Evolutionary conservation across 2,113 vertebrate genomes (phyloP).

Genomic region (Aptenodytes patagonicus): DNA sequence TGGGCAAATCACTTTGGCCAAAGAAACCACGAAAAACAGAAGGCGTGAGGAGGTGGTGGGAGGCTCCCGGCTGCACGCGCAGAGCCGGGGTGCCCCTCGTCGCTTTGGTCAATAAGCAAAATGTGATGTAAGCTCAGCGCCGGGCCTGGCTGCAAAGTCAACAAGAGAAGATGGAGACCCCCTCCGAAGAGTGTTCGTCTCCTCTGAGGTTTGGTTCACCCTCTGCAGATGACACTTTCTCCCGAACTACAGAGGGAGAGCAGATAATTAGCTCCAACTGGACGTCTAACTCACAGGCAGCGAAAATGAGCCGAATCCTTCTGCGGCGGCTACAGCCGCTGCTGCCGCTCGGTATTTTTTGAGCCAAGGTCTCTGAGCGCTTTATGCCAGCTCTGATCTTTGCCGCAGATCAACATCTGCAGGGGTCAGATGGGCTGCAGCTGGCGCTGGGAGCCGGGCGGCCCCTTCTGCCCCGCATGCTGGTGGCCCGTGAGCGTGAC

Average conservation of each 20-base stretch:
- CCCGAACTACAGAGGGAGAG: background rate
- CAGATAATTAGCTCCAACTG: background rate
- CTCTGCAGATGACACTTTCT: background rate
- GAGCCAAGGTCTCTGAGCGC: background rate
- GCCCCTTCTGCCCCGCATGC: background rate
- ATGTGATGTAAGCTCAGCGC: background rate
- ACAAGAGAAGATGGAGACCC: background rate
- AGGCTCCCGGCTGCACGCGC: background rate
- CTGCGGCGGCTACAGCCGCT: background rate
- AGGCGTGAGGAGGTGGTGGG: background rate
- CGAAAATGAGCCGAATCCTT: background rate
- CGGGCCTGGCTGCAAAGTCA: background rate
- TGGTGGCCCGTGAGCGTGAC: rapidly evolving
- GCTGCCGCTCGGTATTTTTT: rapidly evolving
- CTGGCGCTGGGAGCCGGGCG: rapidly evolving
- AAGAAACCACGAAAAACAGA: rapidly evolving
- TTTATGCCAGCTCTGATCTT: background rate
- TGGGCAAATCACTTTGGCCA: background rate
- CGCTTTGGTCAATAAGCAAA: background rate
- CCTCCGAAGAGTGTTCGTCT: rapidly evolving
- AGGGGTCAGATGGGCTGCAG: background rate
- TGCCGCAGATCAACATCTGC: background rate
- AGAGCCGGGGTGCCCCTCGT: background rate
- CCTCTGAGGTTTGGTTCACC: background rate
- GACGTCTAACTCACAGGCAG: background rate